These are phyloP conservation scores for Aphelocoma coerulescens DNA, from an alignment of 2,113 vertebrate genomes.

Conservation along the genomic window DNA sequence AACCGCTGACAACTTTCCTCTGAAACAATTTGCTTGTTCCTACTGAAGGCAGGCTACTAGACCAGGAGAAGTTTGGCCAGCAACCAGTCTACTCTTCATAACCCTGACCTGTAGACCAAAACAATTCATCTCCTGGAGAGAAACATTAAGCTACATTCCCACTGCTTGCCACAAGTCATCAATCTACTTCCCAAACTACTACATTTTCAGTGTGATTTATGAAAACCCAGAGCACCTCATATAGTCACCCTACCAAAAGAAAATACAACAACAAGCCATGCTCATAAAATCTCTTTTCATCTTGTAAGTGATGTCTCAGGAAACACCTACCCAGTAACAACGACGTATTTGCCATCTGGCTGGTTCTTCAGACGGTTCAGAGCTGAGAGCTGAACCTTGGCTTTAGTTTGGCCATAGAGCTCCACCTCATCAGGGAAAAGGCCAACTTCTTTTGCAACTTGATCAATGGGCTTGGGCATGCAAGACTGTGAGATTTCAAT, in stretches of 20 bases:
- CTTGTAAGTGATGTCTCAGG: not conserved
- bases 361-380: slow-evolving; percentile 83
- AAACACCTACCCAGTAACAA: slow-evolving; percentile 89
- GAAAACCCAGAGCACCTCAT: not conserved
- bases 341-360: slow-evolving; percentile 92
- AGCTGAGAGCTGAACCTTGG: slow-evolving; percentile 85
- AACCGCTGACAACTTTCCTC: not conserved
- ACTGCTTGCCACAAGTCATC: not conserved
- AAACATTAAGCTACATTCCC: not conserved
- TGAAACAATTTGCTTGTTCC: not conserved
- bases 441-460: slow-evolving; percentile 84
- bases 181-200: not conserved
- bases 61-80: not conserved
- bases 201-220: not conserved
- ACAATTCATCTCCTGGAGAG: not conserved
- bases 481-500: slow-evolving; percentile 90
- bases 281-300: not conserved
- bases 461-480: slow-evolving; percentile 82
- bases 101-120: not conserved
- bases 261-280: not conserved
- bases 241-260: not conserved
- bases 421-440: slow-evolving; percentile 89
- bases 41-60: not conserved
- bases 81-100: not conserved
- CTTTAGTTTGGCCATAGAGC: slow-evolving; percentile 91